phyloP scores from a whole-genome alignment of 1,140 invertebrate species.

The Drosophila suzukii region DNA sequence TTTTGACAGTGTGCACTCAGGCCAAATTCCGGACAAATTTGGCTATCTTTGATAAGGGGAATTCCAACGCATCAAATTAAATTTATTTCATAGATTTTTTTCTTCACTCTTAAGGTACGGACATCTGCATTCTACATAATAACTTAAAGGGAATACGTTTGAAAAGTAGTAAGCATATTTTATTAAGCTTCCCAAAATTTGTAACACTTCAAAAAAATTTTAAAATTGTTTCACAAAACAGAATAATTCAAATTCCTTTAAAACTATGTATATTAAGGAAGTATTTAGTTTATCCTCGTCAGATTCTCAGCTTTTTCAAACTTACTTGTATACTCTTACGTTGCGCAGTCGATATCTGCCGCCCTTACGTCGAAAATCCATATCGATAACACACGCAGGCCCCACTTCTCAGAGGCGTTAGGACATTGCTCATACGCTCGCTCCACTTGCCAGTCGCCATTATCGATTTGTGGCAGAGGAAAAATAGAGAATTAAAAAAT shows the following conservation, averaged over 20 bases:
- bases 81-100: no score
- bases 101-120: no score
- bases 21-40: neutral
- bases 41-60: neutral
- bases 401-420: constrained; percentile 2
- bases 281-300: no score
- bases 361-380: neutral
- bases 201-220: no score
- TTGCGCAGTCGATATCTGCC: neutral
- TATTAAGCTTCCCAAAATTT: no score
- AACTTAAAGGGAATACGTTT: no score
- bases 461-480: constrained; percentile 71
- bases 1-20: neutral
- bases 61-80: neutral
- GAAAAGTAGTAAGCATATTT: no score
- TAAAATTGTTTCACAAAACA: no score
- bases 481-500: constrained; percentile 70
- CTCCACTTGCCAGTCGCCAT: constrained; percentile 53
- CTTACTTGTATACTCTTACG: neutral
- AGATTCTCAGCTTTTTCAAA: neutral
- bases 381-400: constrained; percentile 4
- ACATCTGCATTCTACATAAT: no score
- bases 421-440: constrained; percentile 8
- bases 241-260: no score
- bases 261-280: no score